Evolutionary conservation across 2,797 vertebrate species (phyloP), one percentile per base, ranked within the genome.

Genomic region (Poecile montanus): DNA sequence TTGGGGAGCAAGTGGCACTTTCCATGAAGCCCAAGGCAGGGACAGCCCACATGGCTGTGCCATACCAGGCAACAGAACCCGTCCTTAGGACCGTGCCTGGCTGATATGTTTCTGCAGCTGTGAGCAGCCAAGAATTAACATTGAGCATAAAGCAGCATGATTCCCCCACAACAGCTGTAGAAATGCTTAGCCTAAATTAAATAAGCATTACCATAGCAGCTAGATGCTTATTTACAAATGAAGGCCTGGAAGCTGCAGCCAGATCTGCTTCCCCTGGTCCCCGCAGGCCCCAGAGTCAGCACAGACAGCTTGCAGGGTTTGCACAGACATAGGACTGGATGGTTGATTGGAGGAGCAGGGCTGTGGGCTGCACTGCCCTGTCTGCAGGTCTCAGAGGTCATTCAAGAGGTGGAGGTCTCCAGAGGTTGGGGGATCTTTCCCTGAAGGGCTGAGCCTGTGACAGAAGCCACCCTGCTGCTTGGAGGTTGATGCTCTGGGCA

Each of bases 121-220:
- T 16, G 30, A 94, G 89, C 85, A 91, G 80, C 61, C 72, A 30
- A 62, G 74, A 77, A 91, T 76, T 81, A 79, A 57, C 13, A 10
- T 8, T 22, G 16, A 74, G 50, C 80, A 65, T 63, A 94, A 87
- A 94, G 77, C 77, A 95, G 77, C 57, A 45, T 25, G 53, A 72
- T 79, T 85, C 57, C 71, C 38, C 50, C 77, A 61, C 68, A 94
- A 79, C 95, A 85, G 89, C 95, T 96, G 95, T 40, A 85, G 94
- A 88, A 96, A 91, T 88, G 91, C 91, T 95, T 74, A 71, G 30
- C 22, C 40, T 26, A 79, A 93, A 93, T 95, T 94, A 96, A 97
- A 88, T 87, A 85, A 96, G 89, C 88, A 95, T 96, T 73, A 34
- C 94, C 91, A 91, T 87, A 90, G 94, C 83, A 95, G 93, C 89